These are phyloP conservation scores for Hemistola chrysoprasaria DNA, from an alignment of 2,888 invertebrate species.

Conservation along the genomic window DNA sequence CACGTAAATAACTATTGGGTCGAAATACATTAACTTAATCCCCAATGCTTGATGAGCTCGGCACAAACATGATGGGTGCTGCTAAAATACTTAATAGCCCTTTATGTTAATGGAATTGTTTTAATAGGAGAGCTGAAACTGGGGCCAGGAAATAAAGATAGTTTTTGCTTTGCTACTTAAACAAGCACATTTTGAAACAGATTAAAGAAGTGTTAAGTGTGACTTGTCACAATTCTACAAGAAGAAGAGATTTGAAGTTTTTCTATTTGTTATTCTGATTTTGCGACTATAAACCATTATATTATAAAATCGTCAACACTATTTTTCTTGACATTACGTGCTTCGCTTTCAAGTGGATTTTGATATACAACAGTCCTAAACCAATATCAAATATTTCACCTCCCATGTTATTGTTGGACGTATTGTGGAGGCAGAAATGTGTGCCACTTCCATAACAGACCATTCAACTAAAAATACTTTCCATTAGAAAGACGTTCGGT, in stretches of 20 bases:
- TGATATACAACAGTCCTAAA: slow-evolving; percentile 8
- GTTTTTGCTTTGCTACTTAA: too few species aligned
- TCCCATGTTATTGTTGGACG: slow-evolving; percentile 17
- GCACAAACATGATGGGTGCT: slow-evolving; percentile 26
- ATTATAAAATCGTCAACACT: too few species aligned
- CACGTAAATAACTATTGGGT: slow-evolving; percentile 56
- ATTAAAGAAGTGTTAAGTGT: too few species aligned
- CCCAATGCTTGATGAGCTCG: slow-evolving; percentile 29
- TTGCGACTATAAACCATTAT: too few species aligned
- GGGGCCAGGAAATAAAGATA: background rate
- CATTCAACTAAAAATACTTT: slow-evolving; percentile 33
- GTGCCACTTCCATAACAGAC: slow-evolving; percentile 24
- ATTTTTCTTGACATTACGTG: too few species aligned
- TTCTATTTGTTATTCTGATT: too few species aligned
- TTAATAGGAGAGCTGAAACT: slow-evolving; percentile 9
- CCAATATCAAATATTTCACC: slow-evolving; percentile 19
- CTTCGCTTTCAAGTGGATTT: slow-evolving; percentile 5
- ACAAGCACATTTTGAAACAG: too few species aligned
- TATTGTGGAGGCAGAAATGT: slow-evolving; percentile 17
- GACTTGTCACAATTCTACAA: too few species aligned
- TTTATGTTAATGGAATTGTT: slow-evolving; percentile 20
- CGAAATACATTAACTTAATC: slow-evolving; percentile 59
- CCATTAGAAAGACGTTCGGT: slow-evolving; percentile 43
- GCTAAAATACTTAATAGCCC: slow-evolving; percentile 19
- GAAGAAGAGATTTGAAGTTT: too few species aligned